These are phyloP conservation scores for Salminus brasiliensis DNA, from an alignment of 2,113 vertebrate genomes.

Conservation along the genomic window DNA sequence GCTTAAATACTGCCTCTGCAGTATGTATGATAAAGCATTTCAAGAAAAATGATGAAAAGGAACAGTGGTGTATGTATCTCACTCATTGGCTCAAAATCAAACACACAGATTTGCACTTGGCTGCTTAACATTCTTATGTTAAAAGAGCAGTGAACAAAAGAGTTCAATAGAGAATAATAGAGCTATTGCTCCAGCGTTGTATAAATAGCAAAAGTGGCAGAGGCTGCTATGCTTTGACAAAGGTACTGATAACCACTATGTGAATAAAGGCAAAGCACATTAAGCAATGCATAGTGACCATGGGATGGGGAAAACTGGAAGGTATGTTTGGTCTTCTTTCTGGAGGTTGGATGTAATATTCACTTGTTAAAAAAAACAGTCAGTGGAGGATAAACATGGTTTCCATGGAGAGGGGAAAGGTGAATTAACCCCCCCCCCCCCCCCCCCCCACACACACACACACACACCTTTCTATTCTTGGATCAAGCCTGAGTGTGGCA, in stretches of 20 bases:
- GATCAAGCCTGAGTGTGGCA: neutral
- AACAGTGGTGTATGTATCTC: neutral
- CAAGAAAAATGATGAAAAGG: no score
- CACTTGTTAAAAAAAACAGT: slow-evolving; percentile 30
- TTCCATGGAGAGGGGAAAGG: slow-evolving; percentile 12
- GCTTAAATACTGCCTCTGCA: no score
- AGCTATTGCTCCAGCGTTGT: neutral
- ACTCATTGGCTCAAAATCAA: neutral
- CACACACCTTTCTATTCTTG: neutral
- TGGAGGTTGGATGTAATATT: slow-evolving; percentile 20
- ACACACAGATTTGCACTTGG: no score
- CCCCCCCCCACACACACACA: no score
- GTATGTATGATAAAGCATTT: no score
- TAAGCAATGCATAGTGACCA: neutral
- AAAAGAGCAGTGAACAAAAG: neutral
- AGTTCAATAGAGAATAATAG: neutral
- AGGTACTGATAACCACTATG: neutral
- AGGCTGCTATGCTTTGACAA: neutral
- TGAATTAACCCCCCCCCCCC: neutral
- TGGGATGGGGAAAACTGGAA: slow-evolving; percentile 15
- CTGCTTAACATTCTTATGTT: neutral
- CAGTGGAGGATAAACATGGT: slow-evolving; percentile 18
- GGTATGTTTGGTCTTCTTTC: slow-evolving; percentile 34
- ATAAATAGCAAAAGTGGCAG: neutral
- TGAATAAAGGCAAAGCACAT: neutral